Evolutionary conservation across 1,140 invertebrate species (phyloP), one percentile per base, ranked within the genome.

Genomic region (Batillaria attramentaria): DNA sequence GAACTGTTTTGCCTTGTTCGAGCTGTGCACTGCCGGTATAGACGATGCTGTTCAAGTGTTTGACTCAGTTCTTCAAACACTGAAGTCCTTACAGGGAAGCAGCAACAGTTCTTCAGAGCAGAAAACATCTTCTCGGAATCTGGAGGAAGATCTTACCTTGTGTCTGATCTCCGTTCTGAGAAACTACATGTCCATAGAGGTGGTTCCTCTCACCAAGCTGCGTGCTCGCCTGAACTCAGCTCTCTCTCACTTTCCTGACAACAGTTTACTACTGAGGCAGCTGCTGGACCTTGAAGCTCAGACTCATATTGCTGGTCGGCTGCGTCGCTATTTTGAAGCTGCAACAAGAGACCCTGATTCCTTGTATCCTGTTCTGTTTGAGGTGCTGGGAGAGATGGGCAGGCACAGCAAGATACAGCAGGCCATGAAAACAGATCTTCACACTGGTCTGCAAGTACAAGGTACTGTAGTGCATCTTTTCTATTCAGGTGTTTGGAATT

Each of bases 1-100:
- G 54, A 81, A 82, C 37, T 90, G 90, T 81, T 87, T 83, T 82
- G 83, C 87, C 4, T 78, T 89, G 42, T 91, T 90, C 82, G 84
- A 89, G 43, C 90, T 88, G 77, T 85, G 89, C 79, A 81, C 83
- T 66, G 78, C 73, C 54, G 84, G 84, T 60, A n/a, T 89, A 62
- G 81, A 85, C 57, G 70, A 82, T 50, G 84, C 85, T 33, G n/a
- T 84, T 4, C 31, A 78, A 33, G 72, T 87, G 10, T 84, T 87
- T 62, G 77, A 86, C 33, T 69, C 77, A 69, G 75, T 79, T 13
- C 50, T 76, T 35, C 43, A 42, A 28, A 41, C 35, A 4, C 2
- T n/a, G 73, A 42, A 39, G 16, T 39, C n/a, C 8, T n/a, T n/a
- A 62, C n/a, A n/a, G n/a, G n/a, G n/a, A n/a, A n/a, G n/a, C n/a